Evolutionary conservation across 1,140 invertebrate species (phyloP), one percentile per base, ranked within the genome.

Genomic region (Onthophagus taurus): DNA sequence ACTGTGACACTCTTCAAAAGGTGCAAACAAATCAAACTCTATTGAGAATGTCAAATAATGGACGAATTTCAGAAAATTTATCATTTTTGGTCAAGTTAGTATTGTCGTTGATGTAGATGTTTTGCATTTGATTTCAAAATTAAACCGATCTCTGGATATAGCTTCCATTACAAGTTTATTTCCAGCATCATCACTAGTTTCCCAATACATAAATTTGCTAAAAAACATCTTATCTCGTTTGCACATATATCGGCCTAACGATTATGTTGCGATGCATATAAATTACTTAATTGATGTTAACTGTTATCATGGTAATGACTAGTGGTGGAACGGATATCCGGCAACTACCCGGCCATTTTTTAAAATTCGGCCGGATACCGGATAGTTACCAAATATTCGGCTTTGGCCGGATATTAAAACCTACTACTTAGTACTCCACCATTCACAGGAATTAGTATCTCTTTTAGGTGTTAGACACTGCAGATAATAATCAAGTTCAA

Each of bases 1-100:
- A 11, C 60, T 63, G 45, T 63, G 55, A 48, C 60, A 44, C 36
- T 60, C 50, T 51, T 52, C 17, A 13, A 43, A 30, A 2, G 48
- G 51, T n/a, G 48, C 44, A 24, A 19, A 16, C 8, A 34, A 12
- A 16, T 18, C 21, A 47, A 52, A 55, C 13, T 30, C 39, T 12
- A 24, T 42, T 52, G 13, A 49, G 19, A 11, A 12, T 2, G 8
- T 44, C 18, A 16, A 56, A 45, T 5, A 55, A 48, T n/a, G 35
- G 45, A 23, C 47, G 44, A 17, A 59, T 21, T 53, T 62, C 64
- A 26, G 47, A 31, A 54, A 55, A 58, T 47, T 53, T 61, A 41
- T 63, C 48, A 47, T 52, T 50, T 20, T 44, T 34, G 18, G 52
- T 42, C 31, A 60, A 37, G 8, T 45, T 36, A 14, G 23, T 41